Evolutionary conservation across 2,113 vertebrate species (phyloP).

Genomic region (Scopus umbretta): DNA sequence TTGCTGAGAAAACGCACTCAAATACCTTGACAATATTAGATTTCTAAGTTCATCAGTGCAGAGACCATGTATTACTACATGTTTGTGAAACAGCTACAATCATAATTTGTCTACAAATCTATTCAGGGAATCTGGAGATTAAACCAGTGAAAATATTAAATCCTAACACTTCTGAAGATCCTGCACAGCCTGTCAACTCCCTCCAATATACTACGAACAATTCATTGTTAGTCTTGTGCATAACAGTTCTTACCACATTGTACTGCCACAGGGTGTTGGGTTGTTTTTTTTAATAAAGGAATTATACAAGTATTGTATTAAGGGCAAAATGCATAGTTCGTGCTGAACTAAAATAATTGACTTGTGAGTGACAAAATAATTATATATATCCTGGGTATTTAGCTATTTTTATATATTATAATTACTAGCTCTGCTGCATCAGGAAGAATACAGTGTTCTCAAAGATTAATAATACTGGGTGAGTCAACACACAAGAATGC

Average conservation of each 20-base stretch:
- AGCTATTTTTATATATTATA: slow-evolving; percentile 66
- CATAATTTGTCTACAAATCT: neutral
- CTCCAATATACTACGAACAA: neutral
- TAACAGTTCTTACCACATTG: neutral
- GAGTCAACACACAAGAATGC: slow-evolving; percentile 40
- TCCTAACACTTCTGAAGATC: neutral
- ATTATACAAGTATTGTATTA: neutral
- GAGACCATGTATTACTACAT: neutral
- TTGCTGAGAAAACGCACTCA: neutral
- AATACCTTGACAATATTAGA: neutral
- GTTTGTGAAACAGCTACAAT: neutral
- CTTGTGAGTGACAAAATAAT: slow-evolving; percentile 68
- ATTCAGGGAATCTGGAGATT: neutral
- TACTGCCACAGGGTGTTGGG: neutral
- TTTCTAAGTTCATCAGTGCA: neutral
- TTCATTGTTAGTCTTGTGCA: neutral
- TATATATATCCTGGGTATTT: slow-evolving; percentile 48
- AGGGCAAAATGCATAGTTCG: neutral
- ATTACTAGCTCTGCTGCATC: slow-evolving; percentile 55
- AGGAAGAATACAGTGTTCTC: slow-evolving; percentile 64
- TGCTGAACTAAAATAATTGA: slow-evolving; percentile 58
- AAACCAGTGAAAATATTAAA: neutral
- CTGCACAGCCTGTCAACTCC: neutral
- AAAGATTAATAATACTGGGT: slow-evolving; percentile 45
- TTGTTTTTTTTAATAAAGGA: neutral